A percentile compares a stretch with the other conserved stretches of the same genome.
phyloP scores from a whole-genome alignment of 1,140 invertebrate species.

The Sycobia sp. region DNA sequence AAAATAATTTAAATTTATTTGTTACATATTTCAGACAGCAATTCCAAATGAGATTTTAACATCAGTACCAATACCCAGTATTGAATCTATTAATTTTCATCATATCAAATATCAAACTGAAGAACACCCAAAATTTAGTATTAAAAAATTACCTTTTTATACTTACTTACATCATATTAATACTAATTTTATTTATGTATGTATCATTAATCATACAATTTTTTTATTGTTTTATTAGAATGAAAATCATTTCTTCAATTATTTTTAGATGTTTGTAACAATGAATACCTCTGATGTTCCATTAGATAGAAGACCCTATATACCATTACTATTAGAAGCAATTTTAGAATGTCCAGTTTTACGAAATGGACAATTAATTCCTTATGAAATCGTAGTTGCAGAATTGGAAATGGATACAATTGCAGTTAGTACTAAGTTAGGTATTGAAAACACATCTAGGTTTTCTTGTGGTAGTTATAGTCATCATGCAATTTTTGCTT shows the following conservation, averaged over 20 bases:
- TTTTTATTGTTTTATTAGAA: background rate
- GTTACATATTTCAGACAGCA: slow-evolving; percentile 59
- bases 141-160: slow-evolving; percentile 72
- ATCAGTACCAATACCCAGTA: slow-evolving; percentile 72
- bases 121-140: slow-evolving; percentile 67
- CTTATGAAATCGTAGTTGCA: slow-evolving; percentile 77
- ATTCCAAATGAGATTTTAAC: slow-evolving; percentile 72
- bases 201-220: slow-evolving; percentile 46
- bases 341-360: slow-evolving; percentile 71
- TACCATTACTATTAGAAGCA: slow-evolving; percentile 74
- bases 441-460: slow-evolving; percentile 60
- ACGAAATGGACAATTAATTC: slow-evolving; percentile 65
- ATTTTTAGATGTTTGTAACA: slow-evolving; percentile 68
- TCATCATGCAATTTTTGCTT: slow-evolving; percentile 63
- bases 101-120: slow-evolving; percentile 67
- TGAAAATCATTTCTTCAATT: slow-evolving; percentile 26
- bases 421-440: slow-evolving; percentile 64
- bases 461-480: slow-evolving; percentile 72
- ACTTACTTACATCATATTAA: slow-evolving; percentile 80
- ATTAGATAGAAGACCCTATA: slow-evolving; percentile 68
- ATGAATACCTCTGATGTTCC: slow-evolving; percentile 75
- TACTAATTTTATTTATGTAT: slow-evolving; percentile 85
- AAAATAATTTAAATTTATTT: slow-evolving; percentile 12
- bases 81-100: slow-evolving; percentile 73
- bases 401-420: slow-evolving; percentile 78